A percentile compares a stretch with the other conserved stretches of the same genome.
These are phyloP conservation scores for Gastracanthus pulcherrimus DNA, from an alignment of 2,888 invertebrate species.

Conservation along the genomic window DNA sequence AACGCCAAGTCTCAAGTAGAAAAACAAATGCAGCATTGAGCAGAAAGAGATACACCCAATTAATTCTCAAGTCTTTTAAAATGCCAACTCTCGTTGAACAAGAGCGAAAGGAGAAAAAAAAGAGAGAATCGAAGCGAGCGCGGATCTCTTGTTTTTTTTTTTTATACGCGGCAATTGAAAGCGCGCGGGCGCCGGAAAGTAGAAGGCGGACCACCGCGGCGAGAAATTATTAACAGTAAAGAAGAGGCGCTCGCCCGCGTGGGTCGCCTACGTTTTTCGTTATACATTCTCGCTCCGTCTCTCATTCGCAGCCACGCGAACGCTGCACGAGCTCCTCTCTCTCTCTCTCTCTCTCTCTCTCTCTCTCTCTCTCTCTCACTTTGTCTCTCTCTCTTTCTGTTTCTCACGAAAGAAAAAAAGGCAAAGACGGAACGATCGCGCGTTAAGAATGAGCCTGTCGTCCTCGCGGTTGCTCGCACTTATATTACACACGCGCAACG, in stretches of 20 bases:
- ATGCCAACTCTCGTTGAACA: not conserved
- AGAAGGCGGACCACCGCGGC: conserved; percentile 54
- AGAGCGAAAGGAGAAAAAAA: not conserved
- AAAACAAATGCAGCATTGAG: conserved; percentile 51
- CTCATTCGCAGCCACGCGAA: conserved; percentile 18
- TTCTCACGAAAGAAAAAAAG: not conserved
- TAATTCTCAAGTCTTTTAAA: conserved; percentile 11
- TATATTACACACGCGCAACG: conserved; percentile 58
- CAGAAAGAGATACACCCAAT: conserved; percentile 19
- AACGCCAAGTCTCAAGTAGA: not conserved
- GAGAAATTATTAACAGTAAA: conserved; percentile 56
- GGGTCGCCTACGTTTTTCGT: not conserved
- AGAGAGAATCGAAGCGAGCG: not conserved
- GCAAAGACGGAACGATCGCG: conserved; percentile 11
- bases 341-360: too few species aligned
- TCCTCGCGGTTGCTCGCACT: conserved; percentile 62
- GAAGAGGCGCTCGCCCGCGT: conserved; percentile 18
- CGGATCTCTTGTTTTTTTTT: not conserved
- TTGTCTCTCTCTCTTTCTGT: too few species aligned
- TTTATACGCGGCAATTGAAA: conserved; percentile 37
- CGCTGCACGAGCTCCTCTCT: not conserved
- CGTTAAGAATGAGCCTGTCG: conserved; percentile 60
- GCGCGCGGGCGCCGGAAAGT: conserved; percentile 35
- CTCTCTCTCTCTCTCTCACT: too few species aligned
- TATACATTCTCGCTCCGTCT: not conserved